A percentile compares a stretch with the other conserved stretches of the same genome.
phyloP scores from a whole-genome alignment of 2,888 invertebrate genomes.

The Drosophila anomalipes region DNA sequence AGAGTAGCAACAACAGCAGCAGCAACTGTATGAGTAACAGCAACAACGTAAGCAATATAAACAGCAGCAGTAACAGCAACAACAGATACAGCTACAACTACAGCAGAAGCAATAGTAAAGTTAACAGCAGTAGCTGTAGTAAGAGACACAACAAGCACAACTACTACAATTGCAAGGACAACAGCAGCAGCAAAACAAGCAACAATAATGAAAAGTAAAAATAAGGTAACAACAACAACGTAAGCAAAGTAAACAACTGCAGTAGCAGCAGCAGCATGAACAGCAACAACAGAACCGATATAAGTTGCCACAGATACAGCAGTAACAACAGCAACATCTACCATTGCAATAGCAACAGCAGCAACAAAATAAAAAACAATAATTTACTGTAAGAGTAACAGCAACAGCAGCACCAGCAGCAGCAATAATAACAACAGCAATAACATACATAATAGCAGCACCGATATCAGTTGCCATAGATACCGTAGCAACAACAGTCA shows the following conservation, averaged over 20 bases:
- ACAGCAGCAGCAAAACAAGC: neutral
- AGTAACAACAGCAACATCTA: neutral
- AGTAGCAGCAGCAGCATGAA: neutral
- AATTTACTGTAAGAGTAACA: neutral
- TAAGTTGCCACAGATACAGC: neutral
- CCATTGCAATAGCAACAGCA: neutral
- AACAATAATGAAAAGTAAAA: neutral
- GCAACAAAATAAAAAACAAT: neutral
- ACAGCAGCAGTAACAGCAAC: neutral
- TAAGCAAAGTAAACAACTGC: neutral
- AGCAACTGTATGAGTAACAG: neutral
- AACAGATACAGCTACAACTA: neutral
- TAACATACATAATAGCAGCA: neutral
- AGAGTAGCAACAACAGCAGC: neutral
- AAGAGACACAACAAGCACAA: neutral
- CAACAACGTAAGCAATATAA: neutral
- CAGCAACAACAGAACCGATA: neutral
- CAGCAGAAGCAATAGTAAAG: neutral
- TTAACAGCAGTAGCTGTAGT: neutral
- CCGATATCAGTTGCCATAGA: neutral
- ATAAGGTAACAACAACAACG: neutral
- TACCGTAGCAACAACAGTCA: neutral
- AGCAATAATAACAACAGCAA: neutral
- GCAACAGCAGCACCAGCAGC: neutral
- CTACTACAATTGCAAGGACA: neutral